Conservation (phyloP, 2,797 vertebrate species). For the Telmatherina bonti region DNA sequence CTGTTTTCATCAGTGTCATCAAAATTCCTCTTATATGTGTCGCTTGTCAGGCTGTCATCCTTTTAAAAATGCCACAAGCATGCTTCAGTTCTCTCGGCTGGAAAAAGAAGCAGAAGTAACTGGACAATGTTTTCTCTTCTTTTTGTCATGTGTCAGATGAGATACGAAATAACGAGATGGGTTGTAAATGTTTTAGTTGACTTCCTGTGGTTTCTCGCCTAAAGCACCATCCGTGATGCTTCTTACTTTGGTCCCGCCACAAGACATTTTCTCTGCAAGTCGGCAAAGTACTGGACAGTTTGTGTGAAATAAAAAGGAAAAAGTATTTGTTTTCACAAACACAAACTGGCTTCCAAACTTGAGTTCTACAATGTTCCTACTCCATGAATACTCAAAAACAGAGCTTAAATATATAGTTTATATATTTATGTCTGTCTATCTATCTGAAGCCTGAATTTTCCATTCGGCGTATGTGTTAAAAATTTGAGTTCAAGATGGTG, state of each 20-base stretch:
- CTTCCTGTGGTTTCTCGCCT: background rate
- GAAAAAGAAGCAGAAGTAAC: slow-evolving; percentile 17
- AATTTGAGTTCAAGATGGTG: background rate
- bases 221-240: background rate
- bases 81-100: slow-evolving; percentile 25
- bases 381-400: background rate
- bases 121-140: slow-evolving; percentile 10
- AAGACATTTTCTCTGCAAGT: background rate
- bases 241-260: background rate
- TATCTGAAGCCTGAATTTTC: no score
- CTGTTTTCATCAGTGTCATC: slow-evolving; percentile 35
- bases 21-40: slow-evolving; percentile 7
- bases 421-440: no score
- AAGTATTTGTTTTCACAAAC: background rate
- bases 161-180: slow-evolving; percentile 13
- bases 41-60: slow-evolving; percentile 26
- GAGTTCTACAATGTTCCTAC: background rate
- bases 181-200: slow-evolving; percentile 22
- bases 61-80: slow-evolving; percentile 7
- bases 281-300: background rate
- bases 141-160: slow-evolving; percentile 41
- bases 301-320: slow-evolving; percentile 2
- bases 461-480: background rate
- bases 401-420: background rate
- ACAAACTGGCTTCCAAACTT: no score